Percentiles rank a stretch among this genome's conserved stretches.
phyloP scores from a whole-genome alignment of 2,797 vertebrate genomes.

The Liasis olivaceus region DNA sequence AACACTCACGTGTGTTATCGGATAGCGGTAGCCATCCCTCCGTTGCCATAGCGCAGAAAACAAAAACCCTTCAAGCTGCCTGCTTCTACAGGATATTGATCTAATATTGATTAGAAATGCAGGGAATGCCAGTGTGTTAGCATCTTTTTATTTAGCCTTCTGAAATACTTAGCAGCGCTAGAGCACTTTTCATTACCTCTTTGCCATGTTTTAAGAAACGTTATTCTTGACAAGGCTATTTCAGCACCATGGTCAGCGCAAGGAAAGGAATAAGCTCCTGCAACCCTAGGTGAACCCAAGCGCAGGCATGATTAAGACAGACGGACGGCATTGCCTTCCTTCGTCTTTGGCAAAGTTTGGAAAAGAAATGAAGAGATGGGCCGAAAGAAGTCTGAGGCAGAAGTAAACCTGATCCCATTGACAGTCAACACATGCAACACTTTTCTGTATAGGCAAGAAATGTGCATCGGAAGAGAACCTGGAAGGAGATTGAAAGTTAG shows the following conservation, averaged over 20 bases:
- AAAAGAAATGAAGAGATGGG: neutral
- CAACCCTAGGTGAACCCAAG: neutral
- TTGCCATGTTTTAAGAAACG: neutral
- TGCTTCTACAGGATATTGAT: conserved; percentile 20
- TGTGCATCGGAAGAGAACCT: neutral
- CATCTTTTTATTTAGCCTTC: neutral
- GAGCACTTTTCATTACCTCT: neutral
- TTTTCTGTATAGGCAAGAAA: conserved; percentile 11
- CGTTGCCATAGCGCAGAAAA: conserved; percentile 71
- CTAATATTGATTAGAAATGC: neutral
- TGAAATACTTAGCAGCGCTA: rapidly evolving
- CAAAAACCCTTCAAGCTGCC: conserved; percentile 46
- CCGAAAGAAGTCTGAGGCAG: neutral
- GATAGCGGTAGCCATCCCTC: conserved; percentile 72
- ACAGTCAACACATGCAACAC: neutral
- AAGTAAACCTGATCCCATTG: neutral
- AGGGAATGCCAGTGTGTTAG: neutral
- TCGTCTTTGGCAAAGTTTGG: neutral
- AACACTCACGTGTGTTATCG: conserved; percentile 62
- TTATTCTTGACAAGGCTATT: conserved; percentile 13
- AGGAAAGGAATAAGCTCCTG: neutral
- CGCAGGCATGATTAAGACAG: neutral
- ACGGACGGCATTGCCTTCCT: neutral
- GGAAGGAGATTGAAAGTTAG: conserved; percentile 46
- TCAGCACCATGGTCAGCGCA: conserved; percentile 80